Base-by-base conservation (phyloP, 1,140 invertebrate genomes). In the Polyergus mexicanus region DNA sequence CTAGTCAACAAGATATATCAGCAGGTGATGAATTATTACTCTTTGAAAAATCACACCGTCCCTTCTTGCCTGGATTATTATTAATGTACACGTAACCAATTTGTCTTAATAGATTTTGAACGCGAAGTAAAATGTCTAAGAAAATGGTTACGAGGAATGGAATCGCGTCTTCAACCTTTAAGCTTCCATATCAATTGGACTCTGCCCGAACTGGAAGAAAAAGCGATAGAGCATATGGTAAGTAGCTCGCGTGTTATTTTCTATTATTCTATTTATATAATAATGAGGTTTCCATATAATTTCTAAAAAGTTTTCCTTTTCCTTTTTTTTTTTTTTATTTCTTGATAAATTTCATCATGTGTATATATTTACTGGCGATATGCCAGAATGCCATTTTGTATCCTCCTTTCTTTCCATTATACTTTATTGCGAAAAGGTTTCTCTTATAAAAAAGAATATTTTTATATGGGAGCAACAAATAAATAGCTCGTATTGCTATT, bases 151-250 rank as follows among this genome's bases (percentile, higher is more conserved):
- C 95, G 95, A 41, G 95, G 96, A 85, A 96, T 97, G 95, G 97
- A 97, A 92, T 95, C 96, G 22, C 95, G 96, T 68, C 94, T 97
- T 66, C 96, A 97, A 81, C 97, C 97, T 54, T 93, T 97, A 28
- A 96, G 96, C 91, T 95, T 97, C 75, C 95, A 95, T 10, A 91
- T 96, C n/a, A 95, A 96, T 86, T 97, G 96, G 94, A 96, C 96
- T 44, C 95, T 96, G 91, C 95, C 96, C 87, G 96, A 97, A 92
- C 94, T 97, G 78, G 95, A 97, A 91, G 95, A 97, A 90, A 97
- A 97, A 91, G 96, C 96, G 86, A 95, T 96, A 76, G 97, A 97
- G 93, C 96, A 97, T 93, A 96, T 97, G 96, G 97, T 97, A 92
- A 96, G 95, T 95, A 2, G 44, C 35, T 3, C 32, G 3, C 32